A percentile compares a stretch with the other conserved stretches of the same genome.
Evolutionary conservation across 2,113 vertebrate genomes (phyloP).

Genomic region (Trochalopteron elliotii): DNA sequence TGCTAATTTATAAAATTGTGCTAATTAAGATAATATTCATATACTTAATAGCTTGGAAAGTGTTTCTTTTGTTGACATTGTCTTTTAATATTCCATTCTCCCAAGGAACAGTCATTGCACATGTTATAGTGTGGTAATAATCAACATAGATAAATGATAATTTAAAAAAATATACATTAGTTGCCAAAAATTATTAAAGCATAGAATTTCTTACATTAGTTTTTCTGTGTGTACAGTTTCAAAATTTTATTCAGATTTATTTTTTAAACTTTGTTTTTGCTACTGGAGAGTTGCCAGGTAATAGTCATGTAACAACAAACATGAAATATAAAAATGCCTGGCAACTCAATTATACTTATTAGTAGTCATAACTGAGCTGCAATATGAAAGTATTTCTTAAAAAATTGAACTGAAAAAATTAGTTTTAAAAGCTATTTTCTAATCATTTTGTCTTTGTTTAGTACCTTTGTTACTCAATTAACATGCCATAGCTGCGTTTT

Average conservation of each 20-base stretch:
- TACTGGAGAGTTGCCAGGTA: background rate
- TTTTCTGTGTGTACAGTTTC: background rate
- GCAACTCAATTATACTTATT: background rate
- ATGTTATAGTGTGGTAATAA: background rate
- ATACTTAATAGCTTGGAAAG: background rate
- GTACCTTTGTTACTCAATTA: background rate
- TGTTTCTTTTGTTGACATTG: background rate
- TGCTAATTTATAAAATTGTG: background rate
- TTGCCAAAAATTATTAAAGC: background rate
- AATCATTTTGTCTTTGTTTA: background rate
- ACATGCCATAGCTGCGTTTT: background rate
- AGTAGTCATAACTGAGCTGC: background rate
- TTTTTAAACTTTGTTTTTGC: background rate
- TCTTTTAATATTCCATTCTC: background rate
- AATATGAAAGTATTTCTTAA: background rate
- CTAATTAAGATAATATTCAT: background rate
- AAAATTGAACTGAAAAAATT: background rate
- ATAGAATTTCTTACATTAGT: background rate
- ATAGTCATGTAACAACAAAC: background rate
- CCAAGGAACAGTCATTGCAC: background rate
- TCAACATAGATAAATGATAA: background rate
- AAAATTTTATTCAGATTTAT: background rate
- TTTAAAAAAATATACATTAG: background rate
- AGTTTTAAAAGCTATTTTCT: background rate
- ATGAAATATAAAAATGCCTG: background rate